phyloP scores from a whole-genome alignment of 2,113 vertebrate genomes.

The Brachirus orientalis region DNA sequence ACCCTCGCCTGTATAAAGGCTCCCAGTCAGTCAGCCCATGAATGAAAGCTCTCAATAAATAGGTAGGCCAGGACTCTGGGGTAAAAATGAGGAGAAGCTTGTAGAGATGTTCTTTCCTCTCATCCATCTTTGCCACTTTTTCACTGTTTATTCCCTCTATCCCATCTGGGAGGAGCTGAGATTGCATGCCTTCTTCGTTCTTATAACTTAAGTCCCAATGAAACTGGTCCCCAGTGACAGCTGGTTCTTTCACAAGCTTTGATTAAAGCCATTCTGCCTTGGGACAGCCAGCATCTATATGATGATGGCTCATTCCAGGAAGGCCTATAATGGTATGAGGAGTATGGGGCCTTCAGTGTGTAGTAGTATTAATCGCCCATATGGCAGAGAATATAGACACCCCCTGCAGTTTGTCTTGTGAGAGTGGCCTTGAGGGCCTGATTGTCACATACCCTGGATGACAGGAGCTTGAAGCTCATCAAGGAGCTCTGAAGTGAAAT shows the following conservation, averaged over 20 bases:
- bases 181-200: constrained; percentile 48
- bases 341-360: constrained; percentile 43
- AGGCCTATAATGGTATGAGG: constrained; percentile 45
- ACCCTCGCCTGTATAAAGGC: constrained; percentile 53
- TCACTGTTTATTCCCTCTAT: constrained; percentile 44
- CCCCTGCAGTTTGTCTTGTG: constrained; percentile 60
- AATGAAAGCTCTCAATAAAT: constrained; percentile 71
- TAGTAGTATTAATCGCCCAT: constrained; percentile 55
- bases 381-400: constrained; percentile 60
- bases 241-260: constrained; percentile 62
- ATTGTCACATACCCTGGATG: constrained; percentile 52
- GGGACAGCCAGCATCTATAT: constrained; percentile 60
- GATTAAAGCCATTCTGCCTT: constrained; percentile 71
- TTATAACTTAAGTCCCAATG: constrained; percentile 63
- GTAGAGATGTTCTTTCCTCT: constrained; percentile 46
- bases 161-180: constrained; percentile 39
- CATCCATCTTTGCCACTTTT: constrained; percentile 54
- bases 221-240: constrained; percentile 67
- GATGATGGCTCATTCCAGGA: constrained; percentile 51
- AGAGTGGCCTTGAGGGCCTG: constrained; percentile 64
- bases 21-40: constrained; percentile 53
- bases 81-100: constrained; percentile 45
- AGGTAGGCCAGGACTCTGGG: constrained; percentile 52
- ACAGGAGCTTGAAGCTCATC: constrained; percentile 55
- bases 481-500: constrained; percentile 63